A percentile compares a stretch with the other conserved stretches of the same genome.
phyloP scores from a whole-genome alignment of 2,888 invertebrate species.

The Globia sparganii region DNA sequence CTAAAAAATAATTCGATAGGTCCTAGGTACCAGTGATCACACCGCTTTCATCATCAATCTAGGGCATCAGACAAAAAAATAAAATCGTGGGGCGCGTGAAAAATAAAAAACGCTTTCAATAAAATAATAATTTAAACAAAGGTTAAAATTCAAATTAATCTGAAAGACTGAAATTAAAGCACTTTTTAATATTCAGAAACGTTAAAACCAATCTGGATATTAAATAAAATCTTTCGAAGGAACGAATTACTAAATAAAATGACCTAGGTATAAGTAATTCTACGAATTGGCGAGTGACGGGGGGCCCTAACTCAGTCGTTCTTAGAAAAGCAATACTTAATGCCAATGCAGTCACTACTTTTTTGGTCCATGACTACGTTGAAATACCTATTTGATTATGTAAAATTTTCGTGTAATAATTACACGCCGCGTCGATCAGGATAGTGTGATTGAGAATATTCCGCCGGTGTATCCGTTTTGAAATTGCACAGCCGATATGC shows the following conservation, averaged over 20 bases:
- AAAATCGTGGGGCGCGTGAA: too few species aligned
- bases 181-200: slow-evolving; percentile 14
- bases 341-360: slow-evolving; percentile 68
- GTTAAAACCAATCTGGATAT: slow-evolving; percentile 9
- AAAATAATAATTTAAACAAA: not conserved
- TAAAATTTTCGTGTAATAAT: slow-evolving; percentile 51
- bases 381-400: slow-evolving; percentile 52
- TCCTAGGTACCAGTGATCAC: too few species aligned
- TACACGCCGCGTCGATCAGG: slow-evolving; percentile 37
- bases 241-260: slow-evolving; percentile 61
- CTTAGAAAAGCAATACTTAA: slow-evolving; percentile 74
- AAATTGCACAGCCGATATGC: too few species aligned
- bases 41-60: too few species aligned
- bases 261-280: slow-evolving; percentile 70
- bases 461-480: slow-evolving; percentile 37
- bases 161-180: not conserved
- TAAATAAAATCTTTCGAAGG: slow-evolving; percentile 33
- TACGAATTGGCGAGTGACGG: slow-evolving; percentile 72
- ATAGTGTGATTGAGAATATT: slow-evolving; percentile 45
- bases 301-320: slow-evolving; percentile 71
- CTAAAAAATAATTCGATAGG: too few species aligned
- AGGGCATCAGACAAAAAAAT: too few species aligned
- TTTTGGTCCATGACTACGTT: slow-evolving; percentile 65
- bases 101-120: not conserved
- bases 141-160: not conserved